phyloP scores from a whole-genome alignment of 1,140 invertebrate species.

The roundworm (Caenorhabditis elegans) region WBcel235 BX284602.5:10330001-10330500 shows the following conservation, averaged over 20 bases:
- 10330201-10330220: conserved; percentile 28
- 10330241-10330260: conserved; percentile 7
- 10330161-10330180: neutral
- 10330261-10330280: conserved; percentile 24
- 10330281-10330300: conserved; percentile 30
- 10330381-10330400: too few relatives aligned
- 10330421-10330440: too few relatives aligned
- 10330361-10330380: too few relatives aligned
- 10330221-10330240: conserved; percentile 32
- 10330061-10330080: neutral
- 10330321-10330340: neutral
- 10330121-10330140: neutral
- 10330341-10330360: neutral
- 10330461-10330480: too few relatives aligned
- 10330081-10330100: neutral
- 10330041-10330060: conserved; percentile 27
- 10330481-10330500: too few relatives aligned
- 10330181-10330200: conserved; percentile 4
- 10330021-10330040: conserved; percentile 21
- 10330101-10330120: too few relatives aligned
- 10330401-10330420: too few relatives aligned
- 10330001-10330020: neutral
- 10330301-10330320: conserved; percentile 6
- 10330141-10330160: conserved; percentile 23
- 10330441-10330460: too few relatives aligned